phyloP scores from a whole-genome alignment of 2,797 vertebrate genomes.

The Gambusia yucatana region DNA sequence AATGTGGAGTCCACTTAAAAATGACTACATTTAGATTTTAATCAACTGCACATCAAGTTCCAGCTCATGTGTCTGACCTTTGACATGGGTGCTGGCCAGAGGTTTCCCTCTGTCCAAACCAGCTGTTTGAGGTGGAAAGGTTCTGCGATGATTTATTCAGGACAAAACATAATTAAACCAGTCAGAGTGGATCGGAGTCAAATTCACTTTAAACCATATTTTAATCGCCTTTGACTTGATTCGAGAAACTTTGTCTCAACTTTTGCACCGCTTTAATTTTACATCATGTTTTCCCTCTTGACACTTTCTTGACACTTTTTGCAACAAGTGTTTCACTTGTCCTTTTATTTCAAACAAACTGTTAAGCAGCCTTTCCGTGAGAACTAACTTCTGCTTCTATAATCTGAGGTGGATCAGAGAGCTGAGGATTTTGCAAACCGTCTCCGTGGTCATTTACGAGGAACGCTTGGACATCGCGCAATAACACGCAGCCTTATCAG shows the following conservation, averaged over 20 bases:
- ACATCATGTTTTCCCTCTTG: neutral
- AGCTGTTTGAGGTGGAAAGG: neutral
- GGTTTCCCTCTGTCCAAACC: neutral
- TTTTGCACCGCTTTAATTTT: neutral
- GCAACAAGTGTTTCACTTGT: neutral
- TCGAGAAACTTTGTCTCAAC: neutral
- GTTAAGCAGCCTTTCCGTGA: neutral
- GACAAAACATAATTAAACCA: neutral
- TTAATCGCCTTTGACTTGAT: neutral
- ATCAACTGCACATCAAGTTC: neutral
- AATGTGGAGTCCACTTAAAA: neutral
- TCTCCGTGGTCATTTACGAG: neutral
- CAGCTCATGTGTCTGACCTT: neutral
- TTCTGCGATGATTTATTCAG: neutral
- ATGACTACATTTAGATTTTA: neutral
- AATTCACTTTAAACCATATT: neutral
- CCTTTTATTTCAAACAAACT: neutral
- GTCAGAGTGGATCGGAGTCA: neutral
- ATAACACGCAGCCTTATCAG: neutral
- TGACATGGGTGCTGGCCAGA: neutral
- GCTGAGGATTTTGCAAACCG: neutral
- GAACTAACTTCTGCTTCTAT: neutral
- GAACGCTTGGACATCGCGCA: neutral
- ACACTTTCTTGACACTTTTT: neutral
- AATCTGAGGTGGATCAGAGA: neutral